A percentile compares a stretch with the other conserved stretches of the same genome.
Conservation (phyloP, 2,888 invertebrate genomes). For the Pristionchus mayeri region DNA sequence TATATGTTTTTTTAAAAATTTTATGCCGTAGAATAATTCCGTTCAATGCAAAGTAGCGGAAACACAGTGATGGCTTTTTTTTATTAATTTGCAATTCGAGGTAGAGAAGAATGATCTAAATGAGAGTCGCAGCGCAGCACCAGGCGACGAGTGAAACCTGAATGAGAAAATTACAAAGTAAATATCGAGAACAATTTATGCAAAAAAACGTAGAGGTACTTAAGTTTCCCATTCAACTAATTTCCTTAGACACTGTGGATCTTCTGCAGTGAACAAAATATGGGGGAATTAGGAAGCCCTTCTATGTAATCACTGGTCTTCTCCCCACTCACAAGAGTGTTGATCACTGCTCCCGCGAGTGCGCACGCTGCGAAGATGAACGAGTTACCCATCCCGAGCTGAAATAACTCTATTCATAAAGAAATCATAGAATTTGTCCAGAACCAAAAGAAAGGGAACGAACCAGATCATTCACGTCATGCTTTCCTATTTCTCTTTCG, state of each 20-base stretch:
- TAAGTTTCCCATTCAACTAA: too few relatives aligned
- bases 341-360: not conserved
- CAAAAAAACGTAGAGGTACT: too few relatives aligned
- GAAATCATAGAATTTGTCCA: not conserved
- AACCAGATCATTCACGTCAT: not conserved
- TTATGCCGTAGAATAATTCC: too few relatives aligned
- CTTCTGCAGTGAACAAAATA: too few relatives aligned
- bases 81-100: not conserved
- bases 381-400: not conserved
- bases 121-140: slow-evolving; percentile 11
- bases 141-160: slow-evolving; percentile 4
- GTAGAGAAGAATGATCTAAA: not conserved
- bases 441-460: not conserved
- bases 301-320: not conserved
- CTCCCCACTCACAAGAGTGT: not conserved
- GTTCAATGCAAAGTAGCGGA: too few relatives aligned
- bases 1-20: too few relatives aligned
- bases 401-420: not conserved
- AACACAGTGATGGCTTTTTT: not conserved
- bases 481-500: too few relatives aligned
- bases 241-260: too few relatives aligned
- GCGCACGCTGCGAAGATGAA: slow-evolving; percentile 3
- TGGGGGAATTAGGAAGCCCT: too few relatives aligned
- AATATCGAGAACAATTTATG: too few relatives aligned
- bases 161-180: too few relatives aligned